Evolutionary conservation across 2,797 vertebrate species (phyloP).

Genomic region (Xiphorhynchus erythropygius): DNA sequence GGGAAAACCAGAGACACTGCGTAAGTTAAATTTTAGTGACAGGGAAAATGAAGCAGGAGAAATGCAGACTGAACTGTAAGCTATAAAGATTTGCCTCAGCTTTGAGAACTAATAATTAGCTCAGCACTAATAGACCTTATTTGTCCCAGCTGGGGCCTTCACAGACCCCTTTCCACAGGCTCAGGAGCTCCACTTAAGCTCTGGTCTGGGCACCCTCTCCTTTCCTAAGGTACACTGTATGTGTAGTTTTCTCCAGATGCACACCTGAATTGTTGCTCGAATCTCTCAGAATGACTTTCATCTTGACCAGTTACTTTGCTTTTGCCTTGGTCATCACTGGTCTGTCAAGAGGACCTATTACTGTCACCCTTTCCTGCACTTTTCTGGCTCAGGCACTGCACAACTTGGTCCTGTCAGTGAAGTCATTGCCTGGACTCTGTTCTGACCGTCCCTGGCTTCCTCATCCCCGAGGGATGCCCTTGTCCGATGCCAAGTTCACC

Average conservation of each 20-base stretch:
- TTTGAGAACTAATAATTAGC: not conserved
- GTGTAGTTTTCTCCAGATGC: not conserved
- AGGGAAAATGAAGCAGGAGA: not conserved
- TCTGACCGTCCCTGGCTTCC: not conserved
- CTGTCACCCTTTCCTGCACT: not conserved
- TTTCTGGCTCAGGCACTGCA: not conserved
- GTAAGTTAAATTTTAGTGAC: not conserved
- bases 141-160: not conserved
- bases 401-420: not conserved
- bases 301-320: not conserved
- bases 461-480: not conserved
- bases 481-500: not conserved
- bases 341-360: not conserved
- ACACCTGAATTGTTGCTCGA: not conserved
- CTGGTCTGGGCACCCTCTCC: not conserved
- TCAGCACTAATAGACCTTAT: not conserved
- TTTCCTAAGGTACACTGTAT: not conserved
- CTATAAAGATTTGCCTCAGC: not conserved
- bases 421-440: not conserved
- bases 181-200: not conserved
- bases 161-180: not conserved
- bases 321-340: not conserved
- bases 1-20: not conserved
- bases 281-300: not conserved
- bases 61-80: not conserved